Evolutionary conservation across 37 sponge, comb jelly and placozoan genomes (phyloP).

Genomic region (Theonella swinhoei): DNA sequence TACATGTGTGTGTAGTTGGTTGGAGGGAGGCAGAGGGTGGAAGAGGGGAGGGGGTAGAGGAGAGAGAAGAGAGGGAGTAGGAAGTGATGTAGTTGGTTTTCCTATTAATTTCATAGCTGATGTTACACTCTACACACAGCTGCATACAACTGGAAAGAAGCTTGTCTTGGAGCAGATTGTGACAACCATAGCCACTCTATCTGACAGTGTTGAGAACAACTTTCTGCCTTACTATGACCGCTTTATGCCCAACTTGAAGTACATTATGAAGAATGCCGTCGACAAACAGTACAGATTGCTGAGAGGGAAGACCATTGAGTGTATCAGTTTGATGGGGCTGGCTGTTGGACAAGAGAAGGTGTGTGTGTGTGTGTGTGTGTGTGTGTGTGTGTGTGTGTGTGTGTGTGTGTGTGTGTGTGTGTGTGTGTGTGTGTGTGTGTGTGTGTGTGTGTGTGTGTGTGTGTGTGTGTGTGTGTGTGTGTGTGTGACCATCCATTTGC

Average conservation of each 20-base stretch:
- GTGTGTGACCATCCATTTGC: no score
- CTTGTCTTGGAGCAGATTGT: constrained; percentile 90
- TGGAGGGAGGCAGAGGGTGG: no score
- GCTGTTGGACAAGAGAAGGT: constrained; percentile 98
- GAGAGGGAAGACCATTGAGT: constrained; percentile 97
- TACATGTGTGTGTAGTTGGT: no score
- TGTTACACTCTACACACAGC: constrained; percentile 66
- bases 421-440: background rate
- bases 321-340: constrained; percentile 95
- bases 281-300: constrained; percentile 84
- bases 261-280: constrained; percentile 86
- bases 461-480: background rate
- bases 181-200: constrained; percentile 94
- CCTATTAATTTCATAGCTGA: no score
- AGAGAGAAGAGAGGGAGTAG: no score
- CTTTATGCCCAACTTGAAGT: constrained; percentile 98
- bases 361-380: background rate
- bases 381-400: background rate
- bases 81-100: no score
- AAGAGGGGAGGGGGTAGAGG: no score
- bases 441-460: background rate
- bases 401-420: constrained; percentile 7
- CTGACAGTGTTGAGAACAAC: constrained; percentile 86
- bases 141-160: constrained; percentile 77
- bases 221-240: constrained; percentile 93